Evolutionary conservation across 2,888 invertebrate species (phyloP), one percentile per base, ranked within the genome.

Genomic region (Phyto melanocephala): DNA sequence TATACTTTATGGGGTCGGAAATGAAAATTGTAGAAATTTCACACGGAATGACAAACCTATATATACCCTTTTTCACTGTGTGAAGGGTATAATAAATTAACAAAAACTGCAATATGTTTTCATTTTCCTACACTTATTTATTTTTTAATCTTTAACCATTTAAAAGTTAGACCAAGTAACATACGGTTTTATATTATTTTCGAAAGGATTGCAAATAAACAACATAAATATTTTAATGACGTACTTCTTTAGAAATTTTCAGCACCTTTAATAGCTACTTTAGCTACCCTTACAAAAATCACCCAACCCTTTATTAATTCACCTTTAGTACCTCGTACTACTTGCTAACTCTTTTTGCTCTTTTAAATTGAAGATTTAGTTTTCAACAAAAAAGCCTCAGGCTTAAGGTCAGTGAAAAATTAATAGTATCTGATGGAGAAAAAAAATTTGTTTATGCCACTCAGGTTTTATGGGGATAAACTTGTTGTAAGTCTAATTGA

Each of bases 361-460:
- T 40, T 28, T 40, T n/a, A 35, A 74, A n/a, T n/a, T 74, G 62
- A 4, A 42, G 40, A 68, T 37, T 71, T 11, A 58, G 15, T 50
- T 8, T 15, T 20, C n/a, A 54, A 68, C n/a, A n/a, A 33, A 37
- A 56, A 68, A 70, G 68, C 63, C 63, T 50, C 47, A 70, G 56
- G 68, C 35, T 78, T 68, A 10, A 70, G 63, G 74, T 58, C 65
- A 58, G 56, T 62, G 67, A 56, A 62, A 54, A 68, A 62, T 71
- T 62, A 70, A 72, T 40, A 42, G 40, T 17, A 28, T 60, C 15
- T 40, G n/a, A 17, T 7, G 5, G 17, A 6, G 58, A n/a, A 4
- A 45, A 54, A 77, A 52, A 42, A 15, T 28, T 62, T 24, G 70
- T 75, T 75, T 33, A 37, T 52, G 74, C 65, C 52, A 65, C 70